phyloP scores from a whole-genome alignment of 2,797 vertebrate genomes.

The Coluber constrictor region DNA sequence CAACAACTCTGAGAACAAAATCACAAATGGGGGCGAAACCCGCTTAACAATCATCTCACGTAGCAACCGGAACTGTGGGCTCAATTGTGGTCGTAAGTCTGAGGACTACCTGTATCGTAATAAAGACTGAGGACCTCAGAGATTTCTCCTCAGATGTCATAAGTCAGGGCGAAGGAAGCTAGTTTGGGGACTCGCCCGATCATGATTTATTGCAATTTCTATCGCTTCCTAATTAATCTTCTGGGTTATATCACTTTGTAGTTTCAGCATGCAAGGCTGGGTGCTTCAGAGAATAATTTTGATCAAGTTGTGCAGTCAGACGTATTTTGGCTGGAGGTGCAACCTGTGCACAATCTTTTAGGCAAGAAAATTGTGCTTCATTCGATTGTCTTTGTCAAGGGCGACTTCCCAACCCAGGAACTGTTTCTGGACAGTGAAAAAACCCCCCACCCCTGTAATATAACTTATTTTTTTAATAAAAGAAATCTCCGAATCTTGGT shows the following conservation, averaged over 20 bases:
- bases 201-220: not conserved
- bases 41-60: too few species aligned
- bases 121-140: not conserved
- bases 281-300: not conserved
- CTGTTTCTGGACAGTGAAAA: not conserved
- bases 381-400: too few species aligned
- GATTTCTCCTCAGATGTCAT: not conserved
- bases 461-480: not conserved
- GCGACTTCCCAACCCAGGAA: too few species aligned
- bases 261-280: not conserved
- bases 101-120: too few species aligned
- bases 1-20: too few species aligned
- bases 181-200: too few species aligned
- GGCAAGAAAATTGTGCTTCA: not conserved
- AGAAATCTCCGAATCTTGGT: not conserved
- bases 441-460: not conserved
- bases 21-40: too few species aligned
- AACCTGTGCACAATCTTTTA: not conserved
- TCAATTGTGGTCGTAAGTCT: too few species aligned
- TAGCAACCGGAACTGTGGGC: too few species aligned
- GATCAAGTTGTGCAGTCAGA: too few species aligned
- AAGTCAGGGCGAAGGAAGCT: not conserved
- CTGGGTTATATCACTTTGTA: too few species aligned
- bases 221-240: too few species aligned
- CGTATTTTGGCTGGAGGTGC: not conserved